Conservation (phyloP, 2,797 vertebrate species). For the Gymnothorax reevesii region DNA sequence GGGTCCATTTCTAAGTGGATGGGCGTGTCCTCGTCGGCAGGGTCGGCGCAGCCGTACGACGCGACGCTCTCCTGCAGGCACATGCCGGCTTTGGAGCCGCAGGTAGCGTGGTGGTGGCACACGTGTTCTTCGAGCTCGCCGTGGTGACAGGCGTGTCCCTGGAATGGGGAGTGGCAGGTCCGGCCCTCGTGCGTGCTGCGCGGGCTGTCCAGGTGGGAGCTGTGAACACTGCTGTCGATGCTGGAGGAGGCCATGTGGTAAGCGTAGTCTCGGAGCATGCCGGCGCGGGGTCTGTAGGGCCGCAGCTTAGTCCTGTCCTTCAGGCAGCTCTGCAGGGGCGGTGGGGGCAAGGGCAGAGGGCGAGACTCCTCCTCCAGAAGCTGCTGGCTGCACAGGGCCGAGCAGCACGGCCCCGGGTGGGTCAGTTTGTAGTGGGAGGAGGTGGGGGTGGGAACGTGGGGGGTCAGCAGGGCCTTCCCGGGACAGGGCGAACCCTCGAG, state of each 20-base stretch:
- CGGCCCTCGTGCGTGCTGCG: constrained; percentile 60
- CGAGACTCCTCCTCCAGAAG: constrained; percentile 69
- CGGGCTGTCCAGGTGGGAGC: constrained; percentile 83
- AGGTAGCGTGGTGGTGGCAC: constrained; percentile 67
- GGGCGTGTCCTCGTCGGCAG: constrained; percentile 63
- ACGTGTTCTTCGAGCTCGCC: constrained; percentile 50
- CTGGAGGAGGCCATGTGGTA: constrained; percentile 87
- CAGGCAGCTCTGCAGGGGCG: constrained; percentile 84
- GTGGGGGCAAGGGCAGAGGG: constrained; percentile 66
- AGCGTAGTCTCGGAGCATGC: constrained; percentile 75
- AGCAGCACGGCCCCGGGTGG: constrained; percentile 80
- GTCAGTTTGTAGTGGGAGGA: constrained; percentile 77
- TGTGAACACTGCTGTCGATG: constrained; percentile 81
- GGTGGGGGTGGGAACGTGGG: constrained; percentile 66
- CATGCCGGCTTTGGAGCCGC: constrained; percentile 69
- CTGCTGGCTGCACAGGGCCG: constrained; percentile 79
- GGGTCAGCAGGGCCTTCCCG: constrained; percentile 59
- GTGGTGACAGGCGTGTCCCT: constrained; percentile 65
- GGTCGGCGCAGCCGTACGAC: constrained; percentile 70
- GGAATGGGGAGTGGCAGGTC: constrained; percentile 63
- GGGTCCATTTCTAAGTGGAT: constrained; percentile 78
- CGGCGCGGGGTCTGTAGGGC: constrained; percentile 79
- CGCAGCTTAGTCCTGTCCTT: constrained; percentile 84
- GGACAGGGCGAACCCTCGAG: constrained; percentile 57
- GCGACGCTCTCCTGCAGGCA: constrained; percentile 72